Base-by-base conservation (phyloP, 2,113 vertebrate species). In the Colinus virginianus region DNA sequence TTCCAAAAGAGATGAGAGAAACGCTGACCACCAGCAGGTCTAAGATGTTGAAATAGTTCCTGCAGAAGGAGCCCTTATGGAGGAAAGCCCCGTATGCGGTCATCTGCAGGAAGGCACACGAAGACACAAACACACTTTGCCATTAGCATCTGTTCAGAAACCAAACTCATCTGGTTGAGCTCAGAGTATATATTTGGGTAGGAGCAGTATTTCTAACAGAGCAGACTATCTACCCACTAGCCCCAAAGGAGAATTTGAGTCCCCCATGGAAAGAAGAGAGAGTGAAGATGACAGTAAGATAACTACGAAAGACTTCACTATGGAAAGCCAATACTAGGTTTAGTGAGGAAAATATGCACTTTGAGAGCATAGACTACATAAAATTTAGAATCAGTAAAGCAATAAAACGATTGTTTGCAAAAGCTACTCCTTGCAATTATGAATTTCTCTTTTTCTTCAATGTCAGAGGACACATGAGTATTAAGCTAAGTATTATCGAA, bases 11-110 rank as follows among this genome's bases (percentile, higher is more conserved):
- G 98, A 99, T 99, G 98, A 99, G 99, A 40, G 99, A 99, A 91
- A 99, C 99, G 80, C 99, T 99, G 98, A 99, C 99, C 96, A 99
- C 99, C 95, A 99, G 98, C 96, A 99, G 98, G 97, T 99, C 99
- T 92, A 99, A 85, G 95, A 99, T 99, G 98, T 99, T 99, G 97
- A 99, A 99, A 94, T 99, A 99, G 97, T 99, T 99, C 84, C 99
- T 98, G 98, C 99, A 99, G 97, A 99, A 99, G 84, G 99, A 99
- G 90, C 99, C 99, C 97, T 99, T 99, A 95, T 99, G 99, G 74
- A 99, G 97, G 97, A 99, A 99, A 78, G 99, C 99, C 92, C 99
- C 99, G 1, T 99, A 99, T 1, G 99, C 99, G 0, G 99, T 99
- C 99, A 99, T 99, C 99, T 99, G 97, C 70, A 89, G 95, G 90